Evolutionary conservation across 2,888 invertebrate species (phyloP).

Genomic region (Drosophila kambysellisi): DNA sequence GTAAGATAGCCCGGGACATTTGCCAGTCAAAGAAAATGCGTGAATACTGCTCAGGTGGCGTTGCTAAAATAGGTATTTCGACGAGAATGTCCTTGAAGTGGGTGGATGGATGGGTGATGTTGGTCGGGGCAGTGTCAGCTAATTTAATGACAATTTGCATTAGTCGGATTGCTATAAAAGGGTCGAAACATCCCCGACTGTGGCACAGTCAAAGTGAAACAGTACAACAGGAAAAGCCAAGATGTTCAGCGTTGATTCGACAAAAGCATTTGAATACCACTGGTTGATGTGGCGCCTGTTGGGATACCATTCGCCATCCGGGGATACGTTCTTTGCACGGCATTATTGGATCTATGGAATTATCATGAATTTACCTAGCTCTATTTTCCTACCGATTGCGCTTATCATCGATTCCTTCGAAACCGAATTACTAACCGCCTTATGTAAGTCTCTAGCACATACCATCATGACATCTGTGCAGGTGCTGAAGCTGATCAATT

Average conservation of each 20-base stretch:
- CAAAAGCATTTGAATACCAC: constrained; percentile 67
- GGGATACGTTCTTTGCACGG: constrained; percentile 41
- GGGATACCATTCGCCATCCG: constrained; percentile 67
- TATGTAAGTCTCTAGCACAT: constrained; percentile 72
- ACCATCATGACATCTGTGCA: constrained; percentile 54
- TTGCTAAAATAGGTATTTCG: not conserved
- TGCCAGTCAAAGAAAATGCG: constrained; percentile 7
- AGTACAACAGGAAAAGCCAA: not conserved
- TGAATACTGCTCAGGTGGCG: constrained; percentile 2
- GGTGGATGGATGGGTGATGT: not conserved
- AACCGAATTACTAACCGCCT: constrained; percentile 57
- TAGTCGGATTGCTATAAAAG: constrained; percentile 23
- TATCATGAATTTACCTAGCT: constrained; percentile 49
- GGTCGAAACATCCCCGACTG: not conserved
- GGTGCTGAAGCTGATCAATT: constrained; percentile 70
- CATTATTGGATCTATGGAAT: constrained; percentile 65
- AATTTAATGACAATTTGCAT: constrained; percentile 50
- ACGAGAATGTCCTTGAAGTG: not conserved
- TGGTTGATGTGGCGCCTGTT: constrained; percentile 77
- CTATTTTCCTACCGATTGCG: constrained; percentile 50
- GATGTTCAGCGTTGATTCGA: constrained; percentile 49
- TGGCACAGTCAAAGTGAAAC: constrained; percentile 7
- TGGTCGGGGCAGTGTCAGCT: not conserved
- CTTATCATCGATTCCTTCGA: constrained; percentile 56
- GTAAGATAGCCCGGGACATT: constrained; percentile 3